Evolutionary conservation across 2,113 vertebrate species (phyloP).

Genomic region (Notarius quadriscutis): DNA sequence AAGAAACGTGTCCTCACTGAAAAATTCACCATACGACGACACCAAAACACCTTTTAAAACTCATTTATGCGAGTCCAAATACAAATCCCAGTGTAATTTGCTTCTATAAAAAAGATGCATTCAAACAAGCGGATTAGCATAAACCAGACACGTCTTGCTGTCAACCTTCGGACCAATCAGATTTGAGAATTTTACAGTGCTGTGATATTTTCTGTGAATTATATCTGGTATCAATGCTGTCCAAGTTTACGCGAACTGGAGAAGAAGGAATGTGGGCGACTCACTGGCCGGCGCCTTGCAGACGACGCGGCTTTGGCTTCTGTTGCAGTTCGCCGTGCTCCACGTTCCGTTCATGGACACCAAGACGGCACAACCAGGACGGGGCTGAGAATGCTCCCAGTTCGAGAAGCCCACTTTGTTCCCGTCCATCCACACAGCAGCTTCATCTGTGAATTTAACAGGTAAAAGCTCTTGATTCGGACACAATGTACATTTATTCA

Average conservation of each 20-base stretch:
- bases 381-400: constrained; percentile 69
- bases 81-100: no score
- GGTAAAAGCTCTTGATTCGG: neutral
- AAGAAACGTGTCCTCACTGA: no score
- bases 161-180: neutral
- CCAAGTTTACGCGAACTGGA: neutral
- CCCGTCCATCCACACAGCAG: constrained; percentile 80
- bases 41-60: no score
- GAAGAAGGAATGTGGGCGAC: constrained; percentile 45
- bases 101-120: no score
- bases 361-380: constrained; percentile 76
- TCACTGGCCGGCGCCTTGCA: constrained; percentile 84
- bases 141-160: neutral
- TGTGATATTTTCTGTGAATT: neutral
- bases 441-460: constrained; percentile 6
- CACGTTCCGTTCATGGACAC: constrained; percentile 77
- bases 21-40: no score
- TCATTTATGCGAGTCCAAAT: no score
- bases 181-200: neutral
- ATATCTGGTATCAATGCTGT: neutral
- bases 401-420: constrained; percentile 77
- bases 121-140: neutral
- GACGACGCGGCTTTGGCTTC: constrained; percentile 80
- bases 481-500: neutral
- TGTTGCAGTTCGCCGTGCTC: constrained; percentile 76